These are phyloP conservation scores for Xestia rhomboidea DNA, from an alignment of 2,888 invertebrate genomes.

Conservation along the genomic window DNA sequence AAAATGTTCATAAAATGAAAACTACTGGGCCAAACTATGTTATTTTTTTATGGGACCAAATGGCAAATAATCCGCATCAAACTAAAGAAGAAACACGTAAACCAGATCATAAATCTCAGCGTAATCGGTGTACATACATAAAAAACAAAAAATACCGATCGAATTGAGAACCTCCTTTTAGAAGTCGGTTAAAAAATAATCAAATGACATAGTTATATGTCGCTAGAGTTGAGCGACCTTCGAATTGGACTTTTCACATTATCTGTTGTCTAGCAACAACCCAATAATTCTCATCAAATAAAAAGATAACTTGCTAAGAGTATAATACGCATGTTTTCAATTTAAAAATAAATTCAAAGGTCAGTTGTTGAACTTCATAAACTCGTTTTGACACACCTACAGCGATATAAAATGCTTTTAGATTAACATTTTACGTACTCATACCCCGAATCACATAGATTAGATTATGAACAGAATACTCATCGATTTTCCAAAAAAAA, in stretches of 20 bases:
- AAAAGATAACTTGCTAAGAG: background rate
- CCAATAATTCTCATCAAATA: constrained; percentile 7
- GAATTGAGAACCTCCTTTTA: no score
- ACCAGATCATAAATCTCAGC: no score
- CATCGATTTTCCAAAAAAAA: background rate
- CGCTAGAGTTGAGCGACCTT: background rate
- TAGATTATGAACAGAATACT: constrained; percentile 20
- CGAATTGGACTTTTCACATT: background rate
- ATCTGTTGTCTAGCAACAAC: constrained; percentile 3
- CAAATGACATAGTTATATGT: no score
- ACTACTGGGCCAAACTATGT: no score
- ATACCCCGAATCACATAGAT: constrained; percentile 13
- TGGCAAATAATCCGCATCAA: no score
- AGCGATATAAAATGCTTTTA: constrained; percentile 8
- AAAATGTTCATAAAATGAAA: no score
- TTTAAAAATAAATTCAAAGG: constrained; percentile 43
- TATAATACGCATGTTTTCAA: background rate
- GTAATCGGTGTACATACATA: no score
- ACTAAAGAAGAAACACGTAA: no score
- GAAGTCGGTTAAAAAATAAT: no score
- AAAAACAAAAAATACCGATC: no score
- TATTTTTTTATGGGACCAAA: no score
- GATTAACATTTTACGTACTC: constrained; percentile 4
- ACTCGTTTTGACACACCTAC: constrained; percentile 31
- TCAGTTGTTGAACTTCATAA: constrained; percentile 46